Conservation (phyloP, 2,113 vertebrate species). For the Oryzias celebensis region DNA sequence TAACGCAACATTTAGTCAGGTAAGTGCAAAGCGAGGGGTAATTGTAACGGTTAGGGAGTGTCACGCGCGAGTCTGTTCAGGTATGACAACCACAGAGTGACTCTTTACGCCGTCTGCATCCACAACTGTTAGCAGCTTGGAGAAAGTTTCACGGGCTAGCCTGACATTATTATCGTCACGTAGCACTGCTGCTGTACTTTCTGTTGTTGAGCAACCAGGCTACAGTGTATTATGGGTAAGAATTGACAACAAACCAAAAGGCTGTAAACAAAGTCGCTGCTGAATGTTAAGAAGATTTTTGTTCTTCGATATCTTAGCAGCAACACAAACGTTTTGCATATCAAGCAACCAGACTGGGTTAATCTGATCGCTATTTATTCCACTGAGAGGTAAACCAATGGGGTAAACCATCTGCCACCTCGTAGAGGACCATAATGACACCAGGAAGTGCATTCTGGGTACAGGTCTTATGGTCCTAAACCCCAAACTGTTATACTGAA, state of each 20-base stretch:
- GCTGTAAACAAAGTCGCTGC: background rate
- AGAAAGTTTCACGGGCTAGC: background rate
- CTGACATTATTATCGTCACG: background rate
- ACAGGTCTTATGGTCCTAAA: background rate
- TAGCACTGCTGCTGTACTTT: background rate
- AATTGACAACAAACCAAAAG: no score
- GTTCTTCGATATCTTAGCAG: background rate
- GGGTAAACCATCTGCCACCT: background rate
- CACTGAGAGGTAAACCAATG: background rate
- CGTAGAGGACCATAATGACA: background rate
- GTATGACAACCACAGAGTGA: background rate
- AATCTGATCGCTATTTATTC: background rate
- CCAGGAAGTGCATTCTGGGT: background rate
- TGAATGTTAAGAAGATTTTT: background rate
- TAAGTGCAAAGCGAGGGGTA: no score
- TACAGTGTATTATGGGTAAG: background rate
- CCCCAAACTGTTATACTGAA: no score
- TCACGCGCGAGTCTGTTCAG: background rate
- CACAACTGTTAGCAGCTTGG: background rate
- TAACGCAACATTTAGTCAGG: no score
- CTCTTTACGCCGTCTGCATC: constrained; percentile 35
- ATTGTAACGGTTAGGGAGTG: no score
- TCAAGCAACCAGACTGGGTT: background rate
- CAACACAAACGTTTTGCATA: background rate
- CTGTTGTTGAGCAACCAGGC: background rate